phyloP scores from a whole-genome alignment of 2,888 invertebrate species.

The Stegana nigrithorax region DNA sequence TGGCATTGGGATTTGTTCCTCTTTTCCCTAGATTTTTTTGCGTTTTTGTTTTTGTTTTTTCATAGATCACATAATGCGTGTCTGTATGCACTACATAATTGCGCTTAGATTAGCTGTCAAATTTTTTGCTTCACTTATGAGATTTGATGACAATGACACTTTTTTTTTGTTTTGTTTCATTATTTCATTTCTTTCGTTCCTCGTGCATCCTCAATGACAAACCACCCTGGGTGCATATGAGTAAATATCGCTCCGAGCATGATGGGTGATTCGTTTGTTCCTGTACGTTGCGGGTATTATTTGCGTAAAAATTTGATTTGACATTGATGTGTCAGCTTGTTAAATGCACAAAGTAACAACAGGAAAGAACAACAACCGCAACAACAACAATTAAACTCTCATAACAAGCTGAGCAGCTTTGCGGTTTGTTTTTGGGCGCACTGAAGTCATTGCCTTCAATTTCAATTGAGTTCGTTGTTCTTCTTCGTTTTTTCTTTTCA shows the following conservation, averaged over 20 bases:
- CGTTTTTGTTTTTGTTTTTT: background rate
- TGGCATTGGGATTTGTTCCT: conserved; percentile 45
- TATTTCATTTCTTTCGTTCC: conserved; percentile 9
- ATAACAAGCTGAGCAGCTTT: conserved; percentile 33
- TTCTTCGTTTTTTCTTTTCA: no score
- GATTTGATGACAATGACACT: conserved; percentile 57
- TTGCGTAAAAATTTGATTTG: conserved; percentile 49
- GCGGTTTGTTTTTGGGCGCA: conserved; percentile 34
- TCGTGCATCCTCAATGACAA: conserved; percentile 18
- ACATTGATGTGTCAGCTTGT: conserved; percentile 65
- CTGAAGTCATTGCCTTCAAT: background rate
- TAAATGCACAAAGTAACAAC: conserved; percentile 60
- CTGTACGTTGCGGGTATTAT: conserved; percentile 10
- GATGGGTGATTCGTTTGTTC: conserved; percentile 29
- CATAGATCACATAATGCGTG: conserved; percentile 27
- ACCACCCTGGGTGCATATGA: background rate
- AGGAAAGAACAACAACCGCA: no score
- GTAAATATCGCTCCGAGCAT: no score
- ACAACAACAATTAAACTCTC: no score
- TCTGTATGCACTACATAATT: conserved; percentile 46
- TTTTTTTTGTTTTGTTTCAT: conserved; percentile 31
- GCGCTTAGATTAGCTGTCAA: conserved; percentile 63
- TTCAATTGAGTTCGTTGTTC: no score
- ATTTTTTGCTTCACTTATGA: conserved; percentile 41
- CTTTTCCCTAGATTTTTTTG: background rate